Evolutionary conservation across 1,140 invertebrate species (phyloP), one percentile per base, ranked within the genome.

Genomic region (Maconellicoccus hirsutus): DNA sequence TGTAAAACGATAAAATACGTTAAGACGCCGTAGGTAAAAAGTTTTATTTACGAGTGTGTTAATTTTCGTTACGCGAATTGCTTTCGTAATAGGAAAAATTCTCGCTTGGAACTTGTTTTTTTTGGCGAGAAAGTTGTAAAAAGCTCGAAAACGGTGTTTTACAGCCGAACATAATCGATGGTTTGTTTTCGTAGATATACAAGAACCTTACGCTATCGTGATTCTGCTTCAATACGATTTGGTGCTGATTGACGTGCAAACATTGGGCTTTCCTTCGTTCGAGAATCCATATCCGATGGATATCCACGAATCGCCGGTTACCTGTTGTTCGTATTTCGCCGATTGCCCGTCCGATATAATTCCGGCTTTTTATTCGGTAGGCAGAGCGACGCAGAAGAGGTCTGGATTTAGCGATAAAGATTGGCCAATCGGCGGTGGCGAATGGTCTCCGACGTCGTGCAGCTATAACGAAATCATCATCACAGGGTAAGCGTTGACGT

Each of bases 251-350:
- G 97, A 99, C 83, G 85, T 99, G 75, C 86, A 90, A 78, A 91
- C 92, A 59, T 86, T 88, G 66, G 96, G 96, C 77, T 99, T 98
- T 83, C 96, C 97, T 16, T 97, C 94, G 81, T 97, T 98, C 83
- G 95, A 98, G 81, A 98, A 98, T 84, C 98, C 96, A 61, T 98
- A 99, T 84, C 92, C 96, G 59, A 98, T 98, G 94, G 96, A 99
- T 82, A 86, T 99, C 74, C 96, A 98, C 81, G 96, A 98, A 82
- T 96, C 93, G 70, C 91, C 94, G 33, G 94, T 98, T 71, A 98
- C 96, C 66, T 94, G 90, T 82, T 96, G 95, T 81, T 87, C 89
- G 71, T 98, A 98, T 83, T 88, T 97, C 77, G 94, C 94, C 42
- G 95, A 99, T 82, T 98, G 96, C 81, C 96, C 96, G 29, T 91